A percentile compares a stretch with the other conserved stretches of the same genome.
phyloP scores from a whole-genome alignment of 2,888 invertebrate genomes.

The Polyploca ridens region DNA sequence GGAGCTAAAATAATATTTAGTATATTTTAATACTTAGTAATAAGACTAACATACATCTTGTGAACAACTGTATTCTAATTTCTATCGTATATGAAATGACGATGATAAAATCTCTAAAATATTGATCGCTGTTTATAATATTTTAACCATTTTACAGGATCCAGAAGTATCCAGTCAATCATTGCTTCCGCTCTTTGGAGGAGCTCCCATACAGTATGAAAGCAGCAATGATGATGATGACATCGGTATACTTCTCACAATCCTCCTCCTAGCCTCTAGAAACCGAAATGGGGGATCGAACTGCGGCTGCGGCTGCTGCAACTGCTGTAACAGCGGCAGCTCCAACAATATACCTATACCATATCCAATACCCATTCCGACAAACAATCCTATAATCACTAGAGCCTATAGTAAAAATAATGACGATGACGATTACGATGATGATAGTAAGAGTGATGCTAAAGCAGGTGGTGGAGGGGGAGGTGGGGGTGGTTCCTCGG shows the following conservation, averaged over 20 bases:
- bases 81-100: no score
- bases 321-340: conserved; percentile 44
- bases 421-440: conserved; percentile 23
- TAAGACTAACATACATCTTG: no score
- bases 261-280: conserved; percentile 56
- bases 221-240: conserved; percentile 57
- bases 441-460: conserved; percentile 10
- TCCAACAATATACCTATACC: conserved; percentile 55
- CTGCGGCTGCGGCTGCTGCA: conserved; percentile 36
- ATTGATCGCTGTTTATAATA: neutral
- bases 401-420: conserved; percentile 17
- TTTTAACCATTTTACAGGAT: conserved; percentile 35
- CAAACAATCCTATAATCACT: conserved; percentile 54
- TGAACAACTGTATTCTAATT: no score
- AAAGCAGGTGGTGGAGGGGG: conserved; percentile 9
- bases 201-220: conserved; percentile 40
- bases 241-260: conserved; percentile 57
- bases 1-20: no score
- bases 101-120: no score
- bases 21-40: no score
- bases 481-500: conserved; percentile 16
- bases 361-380: conserved; percentile 62
- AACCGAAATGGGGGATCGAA: conserved; percentile 28
- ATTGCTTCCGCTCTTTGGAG: conserved; percentile 40
- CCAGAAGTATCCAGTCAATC: conserved; percentile 42